These are phyloP conservation scores for Gallinago nigripennis DNA, from an alignment of 2,797 vertebrate genomes.

Conservation along the genomic window DNA sequence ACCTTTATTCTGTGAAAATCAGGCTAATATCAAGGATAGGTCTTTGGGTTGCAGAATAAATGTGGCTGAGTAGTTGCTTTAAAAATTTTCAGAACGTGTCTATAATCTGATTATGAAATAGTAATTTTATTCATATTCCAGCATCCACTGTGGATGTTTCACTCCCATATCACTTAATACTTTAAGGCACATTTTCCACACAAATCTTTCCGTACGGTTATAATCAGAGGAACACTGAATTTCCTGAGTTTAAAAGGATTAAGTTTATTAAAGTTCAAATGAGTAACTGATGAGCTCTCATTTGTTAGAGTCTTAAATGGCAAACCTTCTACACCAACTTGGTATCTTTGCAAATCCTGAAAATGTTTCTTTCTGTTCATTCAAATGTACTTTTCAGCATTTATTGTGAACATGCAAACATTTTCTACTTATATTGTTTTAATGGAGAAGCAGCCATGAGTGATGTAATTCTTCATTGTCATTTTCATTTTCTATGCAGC, in stretches of 20 bases:
- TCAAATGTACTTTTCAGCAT: neutral
- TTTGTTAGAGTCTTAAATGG: neutral
- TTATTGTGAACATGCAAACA: neutral
- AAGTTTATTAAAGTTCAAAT: neutral
- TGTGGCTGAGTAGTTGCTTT: neutral
- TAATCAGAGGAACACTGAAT: neutral
- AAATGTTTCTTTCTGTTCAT: neutral
- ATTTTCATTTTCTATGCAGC: slow-evolving; percentile 40
- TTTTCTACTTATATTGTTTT: slow-evolving; percentile 34
- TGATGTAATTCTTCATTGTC: slow-evolving; percentile 29
- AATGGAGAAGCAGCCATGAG: slow-evolving; percentile 28
- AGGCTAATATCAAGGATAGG: neutral
- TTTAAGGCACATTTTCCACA: neutral
- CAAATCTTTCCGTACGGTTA: neutral
- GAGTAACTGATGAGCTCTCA: neutral
- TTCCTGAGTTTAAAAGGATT: neutral
- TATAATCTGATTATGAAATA: neutral
- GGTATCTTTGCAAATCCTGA: neutral
- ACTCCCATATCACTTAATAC: neutral
- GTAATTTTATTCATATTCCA: neutral
- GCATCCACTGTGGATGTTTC: neutral
- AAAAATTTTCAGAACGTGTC: neutral
- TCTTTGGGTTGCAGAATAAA: neutral
- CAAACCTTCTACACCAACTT: neutral
- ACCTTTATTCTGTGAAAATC: neutral